Percentiles rank a stretch among this genome's conserved stretches.
Conservation (phyloP, 1,140 invertebrate species). For the Sycophaga agraensis region DNA sequence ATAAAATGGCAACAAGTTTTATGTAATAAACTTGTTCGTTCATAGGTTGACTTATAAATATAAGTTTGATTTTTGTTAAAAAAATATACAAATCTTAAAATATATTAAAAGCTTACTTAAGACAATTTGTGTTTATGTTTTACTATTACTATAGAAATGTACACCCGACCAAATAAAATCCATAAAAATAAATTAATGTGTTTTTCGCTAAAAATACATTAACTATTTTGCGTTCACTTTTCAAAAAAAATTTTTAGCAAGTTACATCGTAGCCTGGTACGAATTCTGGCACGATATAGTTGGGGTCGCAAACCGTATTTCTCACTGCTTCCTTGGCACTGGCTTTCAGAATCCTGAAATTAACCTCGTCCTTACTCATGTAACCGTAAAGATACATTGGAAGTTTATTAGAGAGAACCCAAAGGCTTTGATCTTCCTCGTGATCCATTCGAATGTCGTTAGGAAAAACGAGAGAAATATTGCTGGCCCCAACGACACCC, state of each 20-base stretch:
- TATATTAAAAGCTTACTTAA: no score
- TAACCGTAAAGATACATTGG: conserved; percentile 72
- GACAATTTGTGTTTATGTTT: no score
- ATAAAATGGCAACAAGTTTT: conserved; percentile 23
- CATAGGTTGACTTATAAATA: not conserved
- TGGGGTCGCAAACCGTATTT: conserved; percentile 71
- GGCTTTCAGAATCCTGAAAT: conserved; percentile 71
- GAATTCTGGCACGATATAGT: conserved; percentile 43
- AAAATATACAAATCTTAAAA: not conserved
- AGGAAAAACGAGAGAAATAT: conserved; percentile 69
- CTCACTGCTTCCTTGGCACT: conserved; percentile 63
- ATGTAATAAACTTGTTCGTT: not conserved
- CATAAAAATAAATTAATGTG: no score
- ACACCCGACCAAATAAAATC: no score
- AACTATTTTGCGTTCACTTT: no score
- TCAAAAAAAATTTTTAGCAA: conserved; percentile 39
- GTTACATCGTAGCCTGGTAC: conserved; percentile 45
- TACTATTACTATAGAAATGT: no score
- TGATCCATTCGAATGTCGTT: conserved; percentile 78
- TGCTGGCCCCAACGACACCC: conserved; percentile 63
- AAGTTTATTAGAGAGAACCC: conserved; percentile 73
- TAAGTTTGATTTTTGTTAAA: conserved; percentile 6
- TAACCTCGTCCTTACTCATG: conserved; percentile 66
- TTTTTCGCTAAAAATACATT: no score
- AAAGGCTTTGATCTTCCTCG: conserved; percentile 67